Evolutionary conservation across 2,888 invertebrate species (phyloP), one percentile per base, ranked within the genome.

Genomic region (Lasioglossum zephyrum): DNA sequence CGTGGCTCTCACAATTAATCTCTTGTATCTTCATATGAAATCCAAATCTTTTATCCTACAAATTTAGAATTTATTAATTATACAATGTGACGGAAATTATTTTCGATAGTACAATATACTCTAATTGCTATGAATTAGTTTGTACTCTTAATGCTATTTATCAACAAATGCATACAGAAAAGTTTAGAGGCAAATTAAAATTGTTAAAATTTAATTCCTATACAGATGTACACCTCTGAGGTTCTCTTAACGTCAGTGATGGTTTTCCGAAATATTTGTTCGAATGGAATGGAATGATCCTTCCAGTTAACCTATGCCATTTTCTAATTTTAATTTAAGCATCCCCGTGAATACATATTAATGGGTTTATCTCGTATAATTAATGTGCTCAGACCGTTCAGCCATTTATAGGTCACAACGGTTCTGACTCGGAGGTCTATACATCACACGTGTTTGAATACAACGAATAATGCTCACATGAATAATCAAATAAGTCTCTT

Each of bases 351-450:
- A 31, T 22, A 53, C 49, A 31, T 47, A 31, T 31, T 53, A 53
- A 53, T 73, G 73, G 49, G 49, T 73, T 53, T 53, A 53, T 73
- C 49, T 47, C 36, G 73, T 53, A 73, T 73, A 73, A 53, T 70
- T 70, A 70, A 70, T 70, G 70, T 39, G 70, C 39, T 70, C 41
- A 41, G 70, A 39, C 70, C 70, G 70, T 41, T 70, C 66, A n/a
- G n/a, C 70, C 70, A 70, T 41, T 41, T 70, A 41, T 70, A 70
- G 70, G 70, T 70, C 70, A 41, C 11, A n/a, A 70, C 70, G 39
- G 70, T 39, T 41, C 70, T 70, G 70, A 70, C 70, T 70, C 41
- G 1, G 41, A 70, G 41, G n/a, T 70, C 70, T 41, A 70, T 70
- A 41, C n/a, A 70, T 70, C 70, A 70, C 70, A n/a, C 39, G n/a